A percentile compares a stretch with the other conserved stretches of the same genome.
Conservation (phyloP, 2,888 invertebrate genomes). For the Aplocera efformata region DNA sequence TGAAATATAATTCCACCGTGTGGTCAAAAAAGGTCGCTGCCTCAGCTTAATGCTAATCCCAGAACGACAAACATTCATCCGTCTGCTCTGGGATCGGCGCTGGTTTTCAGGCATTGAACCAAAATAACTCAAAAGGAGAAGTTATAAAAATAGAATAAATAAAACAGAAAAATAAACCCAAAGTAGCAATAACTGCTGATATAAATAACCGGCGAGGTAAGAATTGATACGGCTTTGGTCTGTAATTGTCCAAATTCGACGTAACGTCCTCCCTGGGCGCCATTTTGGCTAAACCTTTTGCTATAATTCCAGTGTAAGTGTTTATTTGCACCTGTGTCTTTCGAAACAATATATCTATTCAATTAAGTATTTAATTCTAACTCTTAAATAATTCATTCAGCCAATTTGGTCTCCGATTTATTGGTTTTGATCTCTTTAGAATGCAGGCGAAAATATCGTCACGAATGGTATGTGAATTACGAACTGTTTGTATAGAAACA, state of each 20-base stretch:
- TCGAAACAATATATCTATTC: background rate
- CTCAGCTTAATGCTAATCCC: no score
- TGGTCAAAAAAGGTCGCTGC: no score
- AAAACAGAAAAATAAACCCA: conserved; percentile 12
- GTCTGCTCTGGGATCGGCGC: no score
- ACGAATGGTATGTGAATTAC: no score
- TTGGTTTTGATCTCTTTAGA: no score
- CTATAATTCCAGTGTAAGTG: conserved; percentile 46
- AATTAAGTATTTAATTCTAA: background rate
- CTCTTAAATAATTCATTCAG: background rate
- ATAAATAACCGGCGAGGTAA: conserved; percentile 24
- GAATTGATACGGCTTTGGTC: conserved; percentile 26
- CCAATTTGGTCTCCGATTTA: no score
- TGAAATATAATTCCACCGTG: no score
- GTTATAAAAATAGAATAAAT: background rate
- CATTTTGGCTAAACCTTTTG: conserved; percentile 42
- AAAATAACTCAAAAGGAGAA: no score
- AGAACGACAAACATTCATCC: no score
- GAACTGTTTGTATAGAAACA: no score
- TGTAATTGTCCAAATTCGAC: conserved; percentile 36
- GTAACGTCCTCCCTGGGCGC: conserved; percentile 35
- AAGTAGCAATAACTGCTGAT: conserved; percentile 4
- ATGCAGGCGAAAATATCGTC: no score
- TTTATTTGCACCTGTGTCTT: conserved; percentile 41
- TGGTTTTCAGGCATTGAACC: no score